Evolutionary conservation across 2,888 invertebrate species (phyloP), one percentile per base, ranked within the genome.

Genomic region (Sepioteuthis lessoniana): DNA sequence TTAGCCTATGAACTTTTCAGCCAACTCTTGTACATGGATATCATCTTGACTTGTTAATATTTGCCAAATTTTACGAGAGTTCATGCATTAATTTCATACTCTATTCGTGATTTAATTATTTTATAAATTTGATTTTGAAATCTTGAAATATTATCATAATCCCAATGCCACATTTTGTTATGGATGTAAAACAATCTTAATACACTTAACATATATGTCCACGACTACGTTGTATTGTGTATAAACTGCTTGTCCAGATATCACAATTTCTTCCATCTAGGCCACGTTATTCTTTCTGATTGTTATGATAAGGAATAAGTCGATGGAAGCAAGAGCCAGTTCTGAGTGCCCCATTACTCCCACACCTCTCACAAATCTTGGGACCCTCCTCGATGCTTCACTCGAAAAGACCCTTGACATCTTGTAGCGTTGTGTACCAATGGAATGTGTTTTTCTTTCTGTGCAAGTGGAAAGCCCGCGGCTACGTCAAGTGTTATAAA

Each of bases 361-460:
- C 35, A 76, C 10, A 35, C 76, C 76, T 76, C n/a, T 76, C n/a
- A n/a, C n/a, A n/a, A 76, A 35, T 25, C 13, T 76, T 76, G 13
- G 76, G 76, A 76, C 76, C 76, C 76, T 76, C 76, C 76, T 76
- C 76, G 76, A 76, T 76, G 76, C 76, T 35, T n/a, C n/a, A n/a
- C n/a, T 76, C 76, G 76, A 55, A 25, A 55, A 55, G 55, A 55
- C 55, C 55, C 55, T 55, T 55, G 55, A n/a, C 76, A 76, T 76
- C n/a, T 76, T 76, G n/a, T 76, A 76, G 76, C n/a, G 35, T 10
- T n/a, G 76, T 76, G 16, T 76, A 76, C 76, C 76, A 35, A 35
- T 76, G 76, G 76, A 76, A 76, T 76, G 76, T 76, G 76, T 76
- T 76, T 35, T 76, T 76, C 76, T 76, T 76, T 76, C 76, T 35